phyloP scores from a whole-genome alignment of 2,888 invertebrate species.

The Agapostemon virescens region DNA sequence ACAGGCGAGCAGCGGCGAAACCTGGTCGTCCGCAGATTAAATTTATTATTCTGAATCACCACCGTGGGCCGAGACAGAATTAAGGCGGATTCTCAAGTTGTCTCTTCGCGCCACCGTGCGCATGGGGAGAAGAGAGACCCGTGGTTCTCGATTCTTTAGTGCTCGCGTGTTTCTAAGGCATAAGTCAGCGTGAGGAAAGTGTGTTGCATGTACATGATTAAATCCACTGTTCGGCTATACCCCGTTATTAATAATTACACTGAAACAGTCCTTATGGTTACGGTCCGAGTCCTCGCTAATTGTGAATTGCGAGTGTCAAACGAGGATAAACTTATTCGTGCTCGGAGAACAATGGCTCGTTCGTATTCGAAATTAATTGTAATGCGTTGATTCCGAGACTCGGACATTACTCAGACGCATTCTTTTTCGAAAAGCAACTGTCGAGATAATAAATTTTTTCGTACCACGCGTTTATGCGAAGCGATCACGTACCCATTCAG shows the following conservation, averaged over 20 bases:
- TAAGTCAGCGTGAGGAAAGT: constrained; percentile 40
- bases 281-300: constrained; percentile 24
- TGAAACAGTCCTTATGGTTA: constrained; percentile 18
- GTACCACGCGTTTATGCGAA: no score
- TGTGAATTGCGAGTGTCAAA: constrained; percentile 12
- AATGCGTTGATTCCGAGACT: not conserved
- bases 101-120: constrained; percentile 30
- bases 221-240: constrained; percentile 30
- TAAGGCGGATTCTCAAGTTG: constrained; percentile 35
- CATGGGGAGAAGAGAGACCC: not conserved
- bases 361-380: not conserved
- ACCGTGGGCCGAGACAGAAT: constrained; percentile 31
- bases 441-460: no score
- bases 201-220: constrained; percentile 33
- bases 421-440: not conserved
- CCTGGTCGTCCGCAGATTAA: constrained; percentile 22
- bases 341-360: not conserved
- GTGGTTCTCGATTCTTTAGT: constrained; percentile 23
- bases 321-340: not conserved
- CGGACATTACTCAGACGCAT: not conserved
- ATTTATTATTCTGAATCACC: constrained; percentile 48
- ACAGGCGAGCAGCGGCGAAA: constrained; percentile 37
- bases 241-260: constrained; percentile 45
- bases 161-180: constrained; percentile 36
- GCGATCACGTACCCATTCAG: no score